A percentile compares a stretch with the other conserved stretches of the same genome.
phyloP scores from a whole-genome alignment of 2,888 invertebrate genomes.

The Heliconius charithonia region DNA sequence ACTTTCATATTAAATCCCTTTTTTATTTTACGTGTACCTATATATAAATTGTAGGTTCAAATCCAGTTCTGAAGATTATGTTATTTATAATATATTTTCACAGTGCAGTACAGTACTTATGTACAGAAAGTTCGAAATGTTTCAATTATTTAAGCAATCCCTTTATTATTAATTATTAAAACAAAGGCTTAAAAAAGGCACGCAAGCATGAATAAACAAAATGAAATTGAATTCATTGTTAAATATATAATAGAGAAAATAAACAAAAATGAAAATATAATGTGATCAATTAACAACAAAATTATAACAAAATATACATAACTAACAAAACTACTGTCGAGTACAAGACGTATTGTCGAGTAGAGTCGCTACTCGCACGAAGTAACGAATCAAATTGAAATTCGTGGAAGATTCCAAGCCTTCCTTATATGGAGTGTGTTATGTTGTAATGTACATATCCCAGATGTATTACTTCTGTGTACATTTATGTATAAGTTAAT shows the following conservation, averaged over 20 bases:
- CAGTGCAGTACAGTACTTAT: no score
- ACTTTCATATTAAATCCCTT: no score
- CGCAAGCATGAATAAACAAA: no score
- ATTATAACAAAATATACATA: no score
- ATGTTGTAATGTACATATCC: not conserved
- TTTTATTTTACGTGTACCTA: no score
- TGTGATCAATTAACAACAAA: no score
- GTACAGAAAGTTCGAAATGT: not conserved
- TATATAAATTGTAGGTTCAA: not conserved
- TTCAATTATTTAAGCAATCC: no score
- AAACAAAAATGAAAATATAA: no score
- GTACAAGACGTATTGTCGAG: not conserved
- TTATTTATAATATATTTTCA: not conserved
- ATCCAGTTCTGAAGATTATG: not conserved
- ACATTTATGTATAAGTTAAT: not conserved
- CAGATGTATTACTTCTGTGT: not conserved
- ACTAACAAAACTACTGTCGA: no score
- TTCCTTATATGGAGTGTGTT: conserved; percentile 30
- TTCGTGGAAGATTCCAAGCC: conserved; percentile 40
- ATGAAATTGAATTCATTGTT: no score
- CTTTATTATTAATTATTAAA: no score
- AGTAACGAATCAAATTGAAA: conserved; percentile 25
- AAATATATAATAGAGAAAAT: no score
- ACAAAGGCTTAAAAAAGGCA: not conserved
- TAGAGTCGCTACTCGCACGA: conserved; percentile 8